phyloP scores from a whole-genome alignment of 53 echinoderm and acorn worm species.

The Astropecten irregularis region DNA sequence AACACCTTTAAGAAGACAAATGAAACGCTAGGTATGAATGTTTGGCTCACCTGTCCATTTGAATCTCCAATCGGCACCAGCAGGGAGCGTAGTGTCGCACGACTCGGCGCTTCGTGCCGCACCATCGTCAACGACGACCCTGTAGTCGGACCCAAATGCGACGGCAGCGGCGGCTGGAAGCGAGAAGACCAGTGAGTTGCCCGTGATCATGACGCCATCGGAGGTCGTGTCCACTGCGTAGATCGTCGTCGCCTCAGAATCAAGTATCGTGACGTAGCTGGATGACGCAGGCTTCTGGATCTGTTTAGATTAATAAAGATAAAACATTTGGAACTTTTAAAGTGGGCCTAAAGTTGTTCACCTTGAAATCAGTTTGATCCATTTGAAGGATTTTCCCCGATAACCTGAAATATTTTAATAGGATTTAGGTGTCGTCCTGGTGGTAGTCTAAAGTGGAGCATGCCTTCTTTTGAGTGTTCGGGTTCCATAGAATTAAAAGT shows the following conservation, averaged over 20 bases:
- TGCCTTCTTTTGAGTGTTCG: too few species aligned
- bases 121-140: slow-evolving; percentile 23
- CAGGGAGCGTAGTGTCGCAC: slow-evolving; percentile 18
- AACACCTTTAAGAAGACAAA: too few species aligned
- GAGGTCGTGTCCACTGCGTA: slow-evolving; percentile 36
- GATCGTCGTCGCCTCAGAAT: slow-evolving; percentile 15
- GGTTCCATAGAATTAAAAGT: too few species aligned
- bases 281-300: slow-evolving; percentile 29
- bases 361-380: too few species aligned
- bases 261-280: slow-evolving; percentile 9
- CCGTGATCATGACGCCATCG: slow-evolving; percentile 8
- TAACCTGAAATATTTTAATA: not conserved
- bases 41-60: slow-evolving; percentile 46
- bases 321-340: not conserved
- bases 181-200: slow-evolving; percentile 21
- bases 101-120: slow-evolving; percentile 23
- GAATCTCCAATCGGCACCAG: slow-evolving; percentile 24
- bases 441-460: too few species aligned
- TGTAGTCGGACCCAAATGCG: slow-evolving; percentile 15
- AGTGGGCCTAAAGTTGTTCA: too few species aligned
- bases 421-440: too few species aligned
- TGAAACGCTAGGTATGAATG: too few species aligned
- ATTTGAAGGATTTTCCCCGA: too few species aligned
- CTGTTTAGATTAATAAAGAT: not conserved
- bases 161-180: slow-evolving; percentile 26